Conservation (phyloP, 2,113 vertebrate genomes). For the Carollia perspicillata region DNA sequence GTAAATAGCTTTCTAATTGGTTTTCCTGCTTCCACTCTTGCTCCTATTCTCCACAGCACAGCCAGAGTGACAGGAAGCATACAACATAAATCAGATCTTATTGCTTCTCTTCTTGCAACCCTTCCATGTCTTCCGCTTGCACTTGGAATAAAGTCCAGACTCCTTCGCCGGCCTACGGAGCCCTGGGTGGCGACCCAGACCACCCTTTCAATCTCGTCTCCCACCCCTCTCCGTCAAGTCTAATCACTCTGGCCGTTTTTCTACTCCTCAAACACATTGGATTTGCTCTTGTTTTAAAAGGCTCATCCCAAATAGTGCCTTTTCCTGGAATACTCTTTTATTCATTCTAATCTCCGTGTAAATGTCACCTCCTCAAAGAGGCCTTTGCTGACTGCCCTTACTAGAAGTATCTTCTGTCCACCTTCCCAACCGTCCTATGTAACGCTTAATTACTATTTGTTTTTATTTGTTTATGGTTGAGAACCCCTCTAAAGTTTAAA, state of each 20-base stretch:
- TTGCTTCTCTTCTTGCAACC: neutral
- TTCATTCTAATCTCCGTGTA: neutral
- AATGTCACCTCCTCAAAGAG: neutral
- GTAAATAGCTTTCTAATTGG: neutral
- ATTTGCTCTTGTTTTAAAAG: constrained; percentile 6
- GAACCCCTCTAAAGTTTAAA: neutral
- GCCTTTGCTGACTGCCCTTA: neutral
- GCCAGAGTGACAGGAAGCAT: neutral
- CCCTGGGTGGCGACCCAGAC: neutral
- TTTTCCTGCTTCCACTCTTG: neutral
- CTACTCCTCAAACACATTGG: neutral
- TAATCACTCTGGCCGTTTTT: neutral
- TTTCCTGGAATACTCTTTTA: constrained; percentile 3
- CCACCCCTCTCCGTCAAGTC: neutral
- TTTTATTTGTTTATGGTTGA: neutral
- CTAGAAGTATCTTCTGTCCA: neutral
- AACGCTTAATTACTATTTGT: neutral
- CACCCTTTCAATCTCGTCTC: neutral
- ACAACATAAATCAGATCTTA: neutral
- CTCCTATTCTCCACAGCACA: neutral
- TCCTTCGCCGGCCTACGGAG: neutral
- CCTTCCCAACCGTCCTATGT: neutral
- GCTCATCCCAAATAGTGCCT: neutral
- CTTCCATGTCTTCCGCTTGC: neutral
- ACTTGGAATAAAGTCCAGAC: neutral